Percentiles rank a stretch among this genome's conserved stretches.
phyloP scores from a whole-genome alignment of 2,797 vertebrate genomes.

The Semotilus atromaculatus region DNA sequence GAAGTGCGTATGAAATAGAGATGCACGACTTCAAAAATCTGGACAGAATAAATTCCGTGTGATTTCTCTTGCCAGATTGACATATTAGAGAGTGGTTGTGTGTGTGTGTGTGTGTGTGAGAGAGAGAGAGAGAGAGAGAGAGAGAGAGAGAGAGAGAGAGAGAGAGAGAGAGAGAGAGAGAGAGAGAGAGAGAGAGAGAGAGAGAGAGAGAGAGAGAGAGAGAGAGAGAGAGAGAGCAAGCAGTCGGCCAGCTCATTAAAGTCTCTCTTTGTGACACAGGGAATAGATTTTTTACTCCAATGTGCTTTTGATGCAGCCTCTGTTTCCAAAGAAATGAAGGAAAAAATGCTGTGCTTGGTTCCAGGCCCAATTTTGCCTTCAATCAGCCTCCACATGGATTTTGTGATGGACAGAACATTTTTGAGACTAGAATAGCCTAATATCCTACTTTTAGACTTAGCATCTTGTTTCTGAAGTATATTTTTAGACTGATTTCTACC shows the following conservation, averaged over 20 bases:
- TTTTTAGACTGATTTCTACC: background rate
- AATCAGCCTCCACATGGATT: background rate
- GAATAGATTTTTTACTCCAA: slow-evolving; percentile 50
- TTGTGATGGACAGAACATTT: background rate
- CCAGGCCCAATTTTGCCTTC: slow-evolving; percentile 32
- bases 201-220: slow-evolving; percentile 1
- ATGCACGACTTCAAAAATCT: slow-evolving; percentile 45
- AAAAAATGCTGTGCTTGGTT: slow-evolving; percentile 40
- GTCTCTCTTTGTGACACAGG: slow-evolving; percentile 46
- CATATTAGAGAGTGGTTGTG: slow-evolving; percentile 40
- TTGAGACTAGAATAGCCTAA: slow-evolving; percentile 5
- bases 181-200: background rate
- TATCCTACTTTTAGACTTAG: slow-evolving; percentile 5
- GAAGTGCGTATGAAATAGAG: slow-evolving; percentile 36
- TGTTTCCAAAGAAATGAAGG: slow-evolving; percentile 52
- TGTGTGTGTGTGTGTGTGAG: background rate
- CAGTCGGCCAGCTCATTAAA: slow-evolving; percentile 47
- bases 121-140: no score
- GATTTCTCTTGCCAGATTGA: slow-evolving; percentile 47
- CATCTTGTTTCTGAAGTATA: slow-evolving; percentile 2
- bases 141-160: no score
- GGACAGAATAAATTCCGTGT: slow-evolving; percentile 49
- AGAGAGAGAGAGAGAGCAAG: slow-evolving; percentile 17
- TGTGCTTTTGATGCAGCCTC: slow-evolving; percentile 51
- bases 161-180: no score